Evolutionary conservation across 2,888 invertebrate genomes (phyloP), one percentile per base, ranked within the genome.

Genomic region (Scaeva pyrastri): DNA sequence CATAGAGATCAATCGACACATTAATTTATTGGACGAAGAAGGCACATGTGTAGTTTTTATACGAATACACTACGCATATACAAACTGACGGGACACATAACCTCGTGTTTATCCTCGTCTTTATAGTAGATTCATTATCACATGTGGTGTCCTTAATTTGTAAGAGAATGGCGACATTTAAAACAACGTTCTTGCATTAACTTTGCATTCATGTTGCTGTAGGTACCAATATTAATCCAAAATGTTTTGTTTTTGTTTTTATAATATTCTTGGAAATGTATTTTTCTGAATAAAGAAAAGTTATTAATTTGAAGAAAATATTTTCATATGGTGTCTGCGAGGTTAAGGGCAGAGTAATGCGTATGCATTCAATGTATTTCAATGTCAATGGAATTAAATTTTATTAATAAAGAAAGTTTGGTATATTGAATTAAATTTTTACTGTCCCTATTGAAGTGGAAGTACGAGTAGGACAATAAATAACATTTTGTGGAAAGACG

Each of bases 121-220:
- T 74, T n/a, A n/a, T n/a, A n/a, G n/a, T 82, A 60, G 78, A 87
- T 83, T 83, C 87, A 83, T 87, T 82, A 83, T 87, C 82, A 87
- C 87, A 87, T 87, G 83, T 83, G 87, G 87, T 64, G 19, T 83
- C 78, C 87, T 83, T 83, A 83, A 83, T 83, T 83, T 79, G 78
- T 83, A 60, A 87, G 83, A 75, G 86, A 73, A 66, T 55, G 55
- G 75, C 26, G 81, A 76, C 78, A 83, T 36, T 64, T 66, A 31
- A 31, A 31, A 64, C 64, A 76, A 41, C 11, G 48, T 78, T 21
- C 48, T 75, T 41, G 64, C 55, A 31, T 43, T 60, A 56, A 12
- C 39, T 31, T 68, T 36, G 41, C 43, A n/a, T 50, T 76, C 55
- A n/a, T 23, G 10, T 10, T 31, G 31, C 1, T 21, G 14, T 23